Evolutionary conservation across 2,113 vertebrate genomes (phyloP).

Genomic region (Forbesichthys papilliferus): DNA sequence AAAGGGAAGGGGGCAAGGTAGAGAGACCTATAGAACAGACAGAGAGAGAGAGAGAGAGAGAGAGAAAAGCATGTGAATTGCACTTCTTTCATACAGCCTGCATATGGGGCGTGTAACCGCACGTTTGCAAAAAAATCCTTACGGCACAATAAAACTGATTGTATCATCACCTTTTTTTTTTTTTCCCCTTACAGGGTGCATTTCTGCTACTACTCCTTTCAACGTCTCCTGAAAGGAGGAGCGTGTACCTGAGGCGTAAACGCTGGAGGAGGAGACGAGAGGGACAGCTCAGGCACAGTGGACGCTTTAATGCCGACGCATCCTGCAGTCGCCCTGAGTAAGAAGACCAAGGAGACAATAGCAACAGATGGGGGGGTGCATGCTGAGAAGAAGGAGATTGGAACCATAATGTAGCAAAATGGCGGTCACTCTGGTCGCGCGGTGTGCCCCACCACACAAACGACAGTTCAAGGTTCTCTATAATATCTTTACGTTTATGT

Average conservation of each 20-base stretch:
- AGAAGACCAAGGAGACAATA: constrained; percentile 70
- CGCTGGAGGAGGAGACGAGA: constrained; percentile 26
- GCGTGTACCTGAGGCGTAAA: constrained; percentile 53
- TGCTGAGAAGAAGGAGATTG: constrained; percentile 60
- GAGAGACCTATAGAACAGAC: constrained; percentile 7
- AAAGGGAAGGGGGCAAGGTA: constrained; percentile 39
- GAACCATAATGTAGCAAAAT: constrained; percentile 61
- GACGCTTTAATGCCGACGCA: constrained; percentile 65
- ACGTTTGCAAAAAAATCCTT: constrained; percentile 73
- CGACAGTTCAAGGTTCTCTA: no score
- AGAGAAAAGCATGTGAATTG: constrained; percentile 64
- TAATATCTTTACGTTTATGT: no score
- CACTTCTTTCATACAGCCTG: constrained; percentile 72
- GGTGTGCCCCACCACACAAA: constrained; percentile 9
- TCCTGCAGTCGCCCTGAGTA: constrained; percentile 34
- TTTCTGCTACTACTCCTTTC: constrained; percentile 67
- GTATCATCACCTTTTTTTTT: constrained; percentile 74
- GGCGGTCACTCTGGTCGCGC: constrained; percentile 25
- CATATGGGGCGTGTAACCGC: constrained; percentile 72
- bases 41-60: constrained; percentile 19
- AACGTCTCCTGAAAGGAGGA: constrained; percentile 60
- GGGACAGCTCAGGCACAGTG: constrained; percentile 60
- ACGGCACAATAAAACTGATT: constrained; percentile 78
- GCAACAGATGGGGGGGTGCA: constrained; percentile 57
- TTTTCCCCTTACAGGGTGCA: constrained; percentile 75